These are phyloP conservation scores for Nymphalis io DNA, from an alignment of 1,140 invertebrate species.

Conservation along the genomic window DNA sequence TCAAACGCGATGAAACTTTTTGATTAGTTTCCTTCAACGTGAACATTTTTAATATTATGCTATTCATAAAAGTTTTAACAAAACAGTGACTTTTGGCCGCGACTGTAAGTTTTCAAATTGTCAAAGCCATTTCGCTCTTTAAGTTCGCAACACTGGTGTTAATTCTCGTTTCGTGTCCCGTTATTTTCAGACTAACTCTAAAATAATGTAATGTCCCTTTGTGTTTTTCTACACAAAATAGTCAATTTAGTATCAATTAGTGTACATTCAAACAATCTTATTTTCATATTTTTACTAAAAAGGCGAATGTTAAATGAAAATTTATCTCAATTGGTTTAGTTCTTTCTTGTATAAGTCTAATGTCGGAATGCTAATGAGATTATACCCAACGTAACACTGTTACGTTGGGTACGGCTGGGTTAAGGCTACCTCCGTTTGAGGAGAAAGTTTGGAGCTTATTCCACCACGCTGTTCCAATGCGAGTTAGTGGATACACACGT, in stretches of 20 bases:
- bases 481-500: too few relatives aligned
- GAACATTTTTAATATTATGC: neutral
- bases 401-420: too few relatives aligned
- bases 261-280: neutral
- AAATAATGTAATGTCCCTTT: slow-evolving; percentile 22
- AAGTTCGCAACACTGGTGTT: slow-evolving; percentile 25
- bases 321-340: too few relatives aligned
- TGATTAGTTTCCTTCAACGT: neutral
- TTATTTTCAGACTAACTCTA: slow-evolving; percentile 16
- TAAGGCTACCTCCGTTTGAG: too few relatives aligned
- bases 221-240: slow-evolving; percentile 3
- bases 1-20: neutral
- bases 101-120: slow-evolving; percentile 30
- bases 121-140: slow-evolving; percentile 24
- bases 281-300: neutral
- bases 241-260: neutral
- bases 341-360: too few relatives aligned
- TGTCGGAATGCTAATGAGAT: too few relatives aligned
- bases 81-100: slow-evolving; percentile 11
- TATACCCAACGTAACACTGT: too few relatives aligned
- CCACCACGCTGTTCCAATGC: too few relatives aligned
- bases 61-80: neutral
- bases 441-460: too few relatives aligned
- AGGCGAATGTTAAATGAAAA: too few relatives aligned
- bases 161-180: slow-evolving; percentile 21